A percentile compares a stretch with the other conserved stretches of the same genome.
These are phyloP conservation scores for Oreochromis tanganicae DNA, from an alignment of 2,113 vertebrate genomes.

Conservation along the genomic window DNA sequence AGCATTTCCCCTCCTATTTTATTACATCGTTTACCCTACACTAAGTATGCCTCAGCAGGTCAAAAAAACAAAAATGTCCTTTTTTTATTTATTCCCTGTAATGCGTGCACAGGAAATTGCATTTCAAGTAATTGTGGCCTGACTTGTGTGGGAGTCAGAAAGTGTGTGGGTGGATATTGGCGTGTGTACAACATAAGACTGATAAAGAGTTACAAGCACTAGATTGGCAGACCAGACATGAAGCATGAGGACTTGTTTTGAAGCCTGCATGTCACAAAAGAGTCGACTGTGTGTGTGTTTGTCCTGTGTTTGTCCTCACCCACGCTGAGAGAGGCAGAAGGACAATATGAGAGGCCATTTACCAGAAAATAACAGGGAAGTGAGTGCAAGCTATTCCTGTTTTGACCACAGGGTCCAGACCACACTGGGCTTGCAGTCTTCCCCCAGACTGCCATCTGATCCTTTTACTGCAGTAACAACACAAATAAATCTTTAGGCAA, in stretches of 20 bases:
- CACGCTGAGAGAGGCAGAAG: background rate
- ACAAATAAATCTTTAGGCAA: background rate
- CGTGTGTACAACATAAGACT: background rate
- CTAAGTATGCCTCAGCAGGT: background rate
- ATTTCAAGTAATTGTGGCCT: slow-evolving; percentile 28
- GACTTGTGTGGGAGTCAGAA: slow-evolving; percentile 38
- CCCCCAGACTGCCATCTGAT: background rate
- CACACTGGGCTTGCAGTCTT: background rate
- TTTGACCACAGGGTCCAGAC: background rate
- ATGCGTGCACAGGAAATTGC: slow-evolving; percentile 10
- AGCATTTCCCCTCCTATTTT: background rate
- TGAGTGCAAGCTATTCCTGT: background rate
- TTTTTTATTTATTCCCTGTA: background rate
- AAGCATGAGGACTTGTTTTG: slow-evolving; percentile 22
- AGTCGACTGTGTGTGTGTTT: slow-evolving; percentile 32
- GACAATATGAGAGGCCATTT: slow-evolving; percentile 12
- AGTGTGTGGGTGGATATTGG: slow-evolving; percentile 35
- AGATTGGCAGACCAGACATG: background rate
- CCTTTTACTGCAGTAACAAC: background rate
- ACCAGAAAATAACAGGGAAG: slow-evolving; percentile 14
- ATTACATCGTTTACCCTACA: background rate
- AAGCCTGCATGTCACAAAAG: slow-evolving; percentile 18
- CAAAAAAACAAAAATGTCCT: background rate
- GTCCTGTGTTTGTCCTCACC: slow-evolving; percentile 44
- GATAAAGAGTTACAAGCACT: slow-evolving; percentile 18